Base-by-base conservation (phyloP, 92 coral and sea anemone genomes). In the Plumapathes pennacea region DNA sequence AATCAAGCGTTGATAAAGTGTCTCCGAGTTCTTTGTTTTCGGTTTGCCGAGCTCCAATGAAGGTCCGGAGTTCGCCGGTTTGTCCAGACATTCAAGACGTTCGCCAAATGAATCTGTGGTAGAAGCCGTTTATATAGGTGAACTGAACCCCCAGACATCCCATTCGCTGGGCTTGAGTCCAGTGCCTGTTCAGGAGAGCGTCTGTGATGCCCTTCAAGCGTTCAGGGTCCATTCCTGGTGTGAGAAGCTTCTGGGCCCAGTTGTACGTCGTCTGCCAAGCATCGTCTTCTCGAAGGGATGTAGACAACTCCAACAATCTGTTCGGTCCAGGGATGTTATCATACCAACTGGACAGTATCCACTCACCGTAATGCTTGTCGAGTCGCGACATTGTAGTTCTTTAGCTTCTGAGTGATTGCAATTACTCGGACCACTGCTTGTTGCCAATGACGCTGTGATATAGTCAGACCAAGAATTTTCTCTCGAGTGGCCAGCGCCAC, bases 341-440 rank as follows among this genome's bases (percentile, higher is more conserved):
- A 38, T 88, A 88, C 96, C 96, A 88, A 10, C 90, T 86, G 1
- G 96, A 88, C 11, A 88, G 36, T 90, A 88, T 83, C 96, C 96
- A 88, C 52, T 83, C 96, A 0, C 96, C 96, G 26, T 66, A 71
- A 34, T 88, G 96, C 19, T 80, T 80, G 19, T 88, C 96, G 26
- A 78, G 64, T 17, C 45, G 44, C n/a, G 73, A 66, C 73, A 66
- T 66, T 14, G 10, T 39, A n/a, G n/a, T n/a, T n/a, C n/a, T n/a
- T n/a, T n/a, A n/a, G n/a, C n/a, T n/a, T n/a, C n/a, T n/a, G n/a
- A n/a, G n/a, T n/a, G n/a, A n/a, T n/a, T n/a, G n/a, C n/a, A n/a
- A n/a, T n/a, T n/a, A n/a, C n/a, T n/a, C n/a, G n/a, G n/a, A n/a
- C n/a, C n/a, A n/a, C n/a, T n/a, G n/a, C n/a, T n/a, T n/a, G n/a